These are phyloP conservation scores for Nematostella vectensis DNA, from an alignment of 92 coral and sea anemone species.

Conservation along the genomic window DNA sequence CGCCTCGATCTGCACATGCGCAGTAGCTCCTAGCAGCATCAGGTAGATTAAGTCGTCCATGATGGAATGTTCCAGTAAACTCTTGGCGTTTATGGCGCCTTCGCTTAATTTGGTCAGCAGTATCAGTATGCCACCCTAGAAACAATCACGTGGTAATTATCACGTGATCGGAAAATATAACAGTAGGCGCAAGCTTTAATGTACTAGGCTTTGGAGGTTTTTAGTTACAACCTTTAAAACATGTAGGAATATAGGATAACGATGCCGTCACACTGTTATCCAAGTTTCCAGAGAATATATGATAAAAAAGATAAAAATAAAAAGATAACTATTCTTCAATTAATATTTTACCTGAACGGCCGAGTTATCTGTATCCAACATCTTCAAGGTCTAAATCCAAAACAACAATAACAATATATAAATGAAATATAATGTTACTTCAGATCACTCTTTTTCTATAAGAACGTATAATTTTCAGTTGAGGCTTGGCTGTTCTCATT, in stretches of 20 bases:
- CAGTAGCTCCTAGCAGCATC: constrained; percentile 31
- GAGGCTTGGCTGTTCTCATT: too few relatives aligned
- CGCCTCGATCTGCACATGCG: constrained; percentile 35
- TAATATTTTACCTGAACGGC: constrained; percentile 35
- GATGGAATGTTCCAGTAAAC: constrained; percentile 35
- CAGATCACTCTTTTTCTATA: too few relatives aligned
- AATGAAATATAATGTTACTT: too few relatives aligned
- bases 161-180: background rate
- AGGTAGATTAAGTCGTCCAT: constrained; percentile 43
- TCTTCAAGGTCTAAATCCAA: constrained; percentile 29
- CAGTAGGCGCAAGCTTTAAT: background rate
- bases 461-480: too few relatives aligned
- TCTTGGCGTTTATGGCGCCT: constrained; percentile 29
- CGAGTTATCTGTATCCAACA: constrained; percentile 33
- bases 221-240: too few relatives aligned
- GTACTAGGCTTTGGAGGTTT: background rate
- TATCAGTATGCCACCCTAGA: constrained; percentile 35
- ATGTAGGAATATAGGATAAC: too few relatives aligned
- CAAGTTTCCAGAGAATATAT: too few relatives aligned
- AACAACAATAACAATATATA: too few relatives aligned
- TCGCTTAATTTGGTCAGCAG: constrained; percentile 23
- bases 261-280: too few relatives aligned
- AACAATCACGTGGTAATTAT: too few relatives aligned
- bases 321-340: background rate
- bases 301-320: background rate